phyloP scores from a whole-genome alignment of 1,140 invertebrate species.

The Drusus annulatus region DNA sequence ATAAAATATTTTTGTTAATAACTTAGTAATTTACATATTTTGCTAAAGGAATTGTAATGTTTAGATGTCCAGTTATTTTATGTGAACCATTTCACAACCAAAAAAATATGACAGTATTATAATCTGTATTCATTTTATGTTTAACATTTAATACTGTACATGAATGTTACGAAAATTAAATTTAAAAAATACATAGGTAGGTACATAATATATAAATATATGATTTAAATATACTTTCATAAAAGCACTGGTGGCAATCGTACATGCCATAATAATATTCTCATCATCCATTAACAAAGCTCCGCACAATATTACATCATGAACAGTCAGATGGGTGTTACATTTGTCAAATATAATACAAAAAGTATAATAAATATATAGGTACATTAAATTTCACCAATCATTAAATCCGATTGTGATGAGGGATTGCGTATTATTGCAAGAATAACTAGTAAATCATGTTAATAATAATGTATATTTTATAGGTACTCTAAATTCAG shows the following conservation, averaged over 20 bases:
- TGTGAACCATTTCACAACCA: slow-evolving; percentile 10
- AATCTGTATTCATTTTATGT: background rate
- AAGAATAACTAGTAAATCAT: too few relatives aligned
- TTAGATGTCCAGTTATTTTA: background rate
- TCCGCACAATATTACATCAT: too few relatives aligned
- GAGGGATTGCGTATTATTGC: too few relatives aligned
- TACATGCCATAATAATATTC: slow-evolving; percentile 4
- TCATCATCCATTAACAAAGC: too few relatives aligned
- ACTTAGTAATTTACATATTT: background rate
- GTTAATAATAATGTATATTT: too few relatives aligned
- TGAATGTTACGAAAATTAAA: background rate
- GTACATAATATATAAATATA: background rate
- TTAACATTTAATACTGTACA: slow-evolving; percentile 10
- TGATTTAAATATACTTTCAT: slow-evolving; percentile 1
- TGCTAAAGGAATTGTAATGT: background rate
- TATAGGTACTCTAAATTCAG: too few relatives aligned
- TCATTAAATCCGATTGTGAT: too few relatives aligned
- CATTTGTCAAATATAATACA: too few relatives aligned
- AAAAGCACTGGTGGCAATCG: slow-evolving; percentile 14
- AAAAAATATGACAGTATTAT: slow-evolving; percentile 3
- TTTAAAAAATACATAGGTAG: background rate
- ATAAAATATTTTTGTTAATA: slow-evolving; percentile 11
- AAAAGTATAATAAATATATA: too few relatives aligned
- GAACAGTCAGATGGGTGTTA: too few relatives aligned
- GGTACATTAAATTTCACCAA: too few relatives aligned